Evolutionary conservation across 2,797 vertebrate species (phyloP), one percentile per base, ranked within the genome.

Genomic region (Eulemur albifrons): DNA sequence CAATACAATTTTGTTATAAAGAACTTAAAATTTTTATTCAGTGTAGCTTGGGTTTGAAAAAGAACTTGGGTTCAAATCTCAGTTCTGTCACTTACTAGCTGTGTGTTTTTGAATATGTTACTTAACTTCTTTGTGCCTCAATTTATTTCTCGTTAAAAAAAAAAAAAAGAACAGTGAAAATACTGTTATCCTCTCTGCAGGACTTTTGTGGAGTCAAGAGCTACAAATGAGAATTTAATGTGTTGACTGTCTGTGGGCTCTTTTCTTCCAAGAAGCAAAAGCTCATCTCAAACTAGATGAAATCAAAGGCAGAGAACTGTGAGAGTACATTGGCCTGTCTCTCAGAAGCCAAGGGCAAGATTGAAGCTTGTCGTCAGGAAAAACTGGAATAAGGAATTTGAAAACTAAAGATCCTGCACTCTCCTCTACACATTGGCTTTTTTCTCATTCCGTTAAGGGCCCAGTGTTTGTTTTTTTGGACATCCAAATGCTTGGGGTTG

Each of bases 141-240:
- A 25, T 79, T 48, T 88, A 57, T 92, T 32, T 76, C 65, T 83
- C 70, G 12, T 65, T 17, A 73, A 89, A 59, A 82, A 35, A 75
- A 45, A 72, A 92, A 57, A 57, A 52, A 83, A 48, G 57, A 45
- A 17, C 23, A 40, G 35, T 65, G 18, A 77, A 89, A 50, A 96
- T 61, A 63, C 23, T 82, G 43, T 14, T 72, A 17, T 84, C 30
- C 96, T 95, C n/a, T 30, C 82, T 97, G 23, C 43, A 72, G 48
- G 75, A 52, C 45, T 80, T 70, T 83, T 92, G 59, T 85, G 79
- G 73, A 76, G 21, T 80, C 23, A 67, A 59, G 35, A 72, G 32
- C 48, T 95, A 63, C 27, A 92, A 96, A 90, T 95, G 59, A 87
- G 48, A 88, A 90, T 85, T 95, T 85, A 90, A 97, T 54, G 38